Evolutionary conservation across 2,113 vertebrate species (phyloP), one percentile per base, ranked within the genome.

Genomic region (Erythrolamprus reginae): DNA sequence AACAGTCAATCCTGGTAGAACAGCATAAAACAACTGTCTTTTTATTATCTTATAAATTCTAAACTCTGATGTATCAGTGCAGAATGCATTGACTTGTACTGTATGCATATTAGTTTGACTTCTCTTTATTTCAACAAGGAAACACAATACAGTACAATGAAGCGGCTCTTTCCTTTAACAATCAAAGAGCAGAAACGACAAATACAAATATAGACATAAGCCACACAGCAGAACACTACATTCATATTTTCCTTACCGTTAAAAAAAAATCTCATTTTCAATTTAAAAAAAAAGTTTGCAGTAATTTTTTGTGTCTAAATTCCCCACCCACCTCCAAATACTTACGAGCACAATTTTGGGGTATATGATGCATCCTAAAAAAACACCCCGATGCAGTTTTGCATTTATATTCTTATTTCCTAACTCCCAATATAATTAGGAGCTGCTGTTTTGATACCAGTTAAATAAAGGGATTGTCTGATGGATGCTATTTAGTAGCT

Each of bases 121-220:
- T 61, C 28, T 33, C 26, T 85, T 61, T 8, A 61, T 51, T n/a
- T 13, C 2, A 15, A 56, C 51, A 48, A 86, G 10, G 1, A 38
- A 53, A n/a, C n/a, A n/a, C n/a, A n/a, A 70, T 58, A 38, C 45
- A 84, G 17, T 24, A 38, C 33, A 86, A 56, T 7, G 45, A 28
- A 84, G 13, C 17, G 55, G 24, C 48, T 92, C 58, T 89, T 48
- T 3, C 1, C 48, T 92, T 77, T 61, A 86, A 10, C 61, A 33
- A 38, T 13, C 51, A 10, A 55, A 77, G 0, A 87, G 9, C 33
- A 26, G 0, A 17, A 52, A 9, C 0, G 51, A 0, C 0, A 0
- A 1, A 2, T 91, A 86, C 21, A 17, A 56, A 88, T 88, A 19
- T 21, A 56, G 3, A 86, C 33, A 84, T 2, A 87, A 1, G 33